phyloP scores from a whole-genome alignment of 2,113 vertebrate species.

The Noctilio leporinus region DNA sequence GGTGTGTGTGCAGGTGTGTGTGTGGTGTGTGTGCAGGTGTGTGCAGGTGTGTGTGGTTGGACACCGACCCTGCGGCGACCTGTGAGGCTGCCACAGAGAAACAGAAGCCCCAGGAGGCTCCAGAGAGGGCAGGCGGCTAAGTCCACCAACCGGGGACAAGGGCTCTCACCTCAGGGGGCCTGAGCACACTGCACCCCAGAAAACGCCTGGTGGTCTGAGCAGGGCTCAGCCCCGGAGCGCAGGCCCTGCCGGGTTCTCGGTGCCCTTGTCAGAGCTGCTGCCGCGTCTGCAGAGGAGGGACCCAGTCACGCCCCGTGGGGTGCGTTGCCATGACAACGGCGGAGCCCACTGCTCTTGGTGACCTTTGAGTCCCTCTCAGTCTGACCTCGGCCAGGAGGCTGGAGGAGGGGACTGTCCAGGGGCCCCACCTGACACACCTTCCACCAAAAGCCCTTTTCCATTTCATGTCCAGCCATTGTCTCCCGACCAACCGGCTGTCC shows the following conservation, averaged over 20 bases:
- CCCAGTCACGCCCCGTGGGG: neutral
- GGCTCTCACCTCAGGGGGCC: no score
- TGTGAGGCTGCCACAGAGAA: neutral
- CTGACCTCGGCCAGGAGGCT: neutral
- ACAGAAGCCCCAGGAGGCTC: no score
- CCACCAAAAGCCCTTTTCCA: neutral
- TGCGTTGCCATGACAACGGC: neutral
- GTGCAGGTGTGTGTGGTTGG: neutral
- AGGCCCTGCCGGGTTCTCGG: no score
- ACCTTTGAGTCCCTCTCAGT: neutral
- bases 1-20: no score
- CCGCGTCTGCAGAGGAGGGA: neutral
- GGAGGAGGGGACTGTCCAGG: neutral
- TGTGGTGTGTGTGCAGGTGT: no score
- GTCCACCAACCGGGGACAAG: no score
- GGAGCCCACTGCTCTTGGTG: neutral
- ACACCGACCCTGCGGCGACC: no score
- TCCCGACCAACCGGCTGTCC: neutral
- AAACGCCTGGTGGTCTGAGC: no score
- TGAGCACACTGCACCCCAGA: no score
- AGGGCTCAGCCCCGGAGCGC: no score
- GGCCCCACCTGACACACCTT: neutral
- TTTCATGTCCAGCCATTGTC: neutral
- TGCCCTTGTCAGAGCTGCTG: no score
- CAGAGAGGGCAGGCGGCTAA: no score